Base-by-base conservation (phyloP, 1,140 invertebrate species). In the Kradibia gibbosae region DNA sequence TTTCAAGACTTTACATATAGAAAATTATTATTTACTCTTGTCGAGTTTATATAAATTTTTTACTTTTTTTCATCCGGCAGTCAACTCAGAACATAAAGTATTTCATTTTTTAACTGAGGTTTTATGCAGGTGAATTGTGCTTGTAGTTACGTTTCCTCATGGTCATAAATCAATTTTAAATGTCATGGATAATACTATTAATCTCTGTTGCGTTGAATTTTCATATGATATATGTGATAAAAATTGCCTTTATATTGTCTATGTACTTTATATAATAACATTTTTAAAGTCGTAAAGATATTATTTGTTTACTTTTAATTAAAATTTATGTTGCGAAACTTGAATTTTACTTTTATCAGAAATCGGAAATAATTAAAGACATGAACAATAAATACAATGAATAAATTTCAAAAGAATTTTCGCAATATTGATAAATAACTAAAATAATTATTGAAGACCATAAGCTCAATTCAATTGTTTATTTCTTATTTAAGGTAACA, bases 151-250 rank as follows among this genome's bases (percentile, higher is more conserved):
- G 48, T n/a, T 39, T 25, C 22, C 5, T 20, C n/a, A 39, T 48
- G 22, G 20, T 57, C 3, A 1, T 73, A 62, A 10, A 76, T 75
- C 53, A 48, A 10, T 76, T 62, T 62, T n/a, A 20, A 45, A 76
- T 62, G 55, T 76, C 39, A 60, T 31, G 55, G 25, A 13, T 60
- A n/a, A 60, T 62, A 17, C 55, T 62, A 76, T 76, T 76, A 76
- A 76, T 57, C 74, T 39, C 25, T 3, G 25, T 55, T 55, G 3
- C 39, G 13, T 8, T 77, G 7, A 62, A 34, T 34, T 62, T 36
- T 62, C 34, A 31, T 11, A 15, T 34, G 1, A 36, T 20, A 25
- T 62, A 20, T 5, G 3, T 34, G 31, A 25, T 62, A 20, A 34
- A 34, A 62, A 4, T 17, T 28, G 5, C 20, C 34, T 5, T 60